phyloP scores from a whole-genome alignment of 1,140 invertebrate genomes.

The Drosophila paulistorum region DNA sequence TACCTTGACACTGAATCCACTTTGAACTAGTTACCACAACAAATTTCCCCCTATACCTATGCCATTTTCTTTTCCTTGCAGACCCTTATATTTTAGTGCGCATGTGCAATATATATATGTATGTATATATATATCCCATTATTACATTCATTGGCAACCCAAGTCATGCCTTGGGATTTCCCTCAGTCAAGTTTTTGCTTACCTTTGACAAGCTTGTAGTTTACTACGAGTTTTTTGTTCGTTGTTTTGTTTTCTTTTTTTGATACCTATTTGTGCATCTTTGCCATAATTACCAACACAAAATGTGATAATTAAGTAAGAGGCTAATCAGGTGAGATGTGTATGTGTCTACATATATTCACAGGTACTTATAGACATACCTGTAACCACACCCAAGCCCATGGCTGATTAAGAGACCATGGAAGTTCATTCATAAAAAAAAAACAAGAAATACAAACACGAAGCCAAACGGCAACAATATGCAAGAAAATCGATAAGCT shows the following conservation, averaged over 20 bases:
- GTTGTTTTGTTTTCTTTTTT: constrained; percentile 18
- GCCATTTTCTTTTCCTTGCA: background rate
- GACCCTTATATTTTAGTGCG: constrained; percentile 11
- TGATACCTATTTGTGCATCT: constrained; percentile 30
- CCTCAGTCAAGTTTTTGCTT: constrained; percentile 50
- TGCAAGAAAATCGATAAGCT: constrained; percentile 54
- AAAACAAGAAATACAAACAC: background rate
- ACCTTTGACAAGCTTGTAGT: constrained; percentile 11
- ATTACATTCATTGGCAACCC: background rate
- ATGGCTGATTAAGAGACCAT: background rate
- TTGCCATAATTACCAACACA: constrained; percentile 45
- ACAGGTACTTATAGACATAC: background rate
- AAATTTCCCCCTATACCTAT: constrained; percentile 30
- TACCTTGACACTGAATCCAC: constrained; percentile 68
- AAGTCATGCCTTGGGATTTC: too few species aligned
- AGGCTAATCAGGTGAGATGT: constrained; percentile 39
- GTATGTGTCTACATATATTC: background rate
- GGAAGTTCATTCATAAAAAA: constrained; percentile 30
- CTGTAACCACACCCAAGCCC: constrained; percentile 11
- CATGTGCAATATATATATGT: background rate
- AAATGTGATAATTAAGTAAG: constrained; percentile 53
- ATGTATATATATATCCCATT: background rate
- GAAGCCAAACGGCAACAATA: background rate
- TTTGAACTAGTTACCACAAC: background rate
- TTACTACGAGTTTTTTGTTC: constrained; percentile 33